Base-by-base conservation (phyloP, 2,113 vertebrate species). In the Synchiropus splendidus region DNA sequence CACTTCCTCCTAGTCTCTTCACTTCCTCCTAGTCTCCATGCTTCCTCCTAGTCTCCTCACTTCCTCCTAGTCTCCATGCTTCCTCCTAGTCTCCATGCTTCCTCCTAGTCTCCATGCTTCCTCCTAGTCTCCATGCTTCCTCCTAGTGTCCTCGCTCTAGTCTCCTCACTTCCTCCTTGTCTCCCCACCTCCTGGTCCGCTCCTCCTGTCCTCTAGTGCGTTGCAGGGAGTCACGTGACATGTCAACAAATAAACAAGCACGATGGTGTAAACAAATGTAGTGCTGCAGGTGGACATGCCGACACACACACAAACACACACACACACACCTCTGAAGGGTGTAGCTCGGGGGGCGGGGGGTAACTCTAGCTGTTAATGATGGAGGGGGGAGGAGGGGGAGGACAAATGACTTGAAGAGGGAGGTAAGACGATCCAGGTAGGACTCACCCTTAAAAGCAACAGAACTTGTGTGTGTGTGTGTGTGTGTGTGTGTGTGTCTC, bases 361-460 rank as follows among this genome's bases (percentile, higher is more conserved):
- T 74, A 78, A 75, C 72, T 61, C 61, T 70, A 78, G 64, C 69
- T 68, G 57, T 73, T 78, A 75, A 78, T 74, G 70, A 76, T 52
- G 57, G 52, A 38, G 49, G 36, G 6, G 36, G 36, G 15, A 12
- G 41, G 10, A 16, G 12, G 6, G 31, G 6, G 34, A 18, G 18
- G 37, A 72, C 74, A 72, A 70, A 74, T 72, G 64, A 72, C 46
- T 70, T 67, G 50, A 39, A 72, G 69, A 74, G 46, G 45, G 36
- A 37, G 47, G 78, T 78, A 78, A 81, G 57, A 61, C 11, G 68
- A 81, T 74, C 67, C 51, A 51, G 67, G 58, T 70, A 54, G 53
- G 61, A 66, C 65, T 76, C 74, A 74, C 64, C 69, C 67, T 72
- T 70, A 74, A 78, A 76, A 80, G 73, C 66, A 70, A 64, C 66